Percentiles rank a stretch among this genome's conserved stretches.
phyloP scores from a whole-genome alignment of 2,113 vertebrate genomes.

The Oophaga pumilio region DNA sequence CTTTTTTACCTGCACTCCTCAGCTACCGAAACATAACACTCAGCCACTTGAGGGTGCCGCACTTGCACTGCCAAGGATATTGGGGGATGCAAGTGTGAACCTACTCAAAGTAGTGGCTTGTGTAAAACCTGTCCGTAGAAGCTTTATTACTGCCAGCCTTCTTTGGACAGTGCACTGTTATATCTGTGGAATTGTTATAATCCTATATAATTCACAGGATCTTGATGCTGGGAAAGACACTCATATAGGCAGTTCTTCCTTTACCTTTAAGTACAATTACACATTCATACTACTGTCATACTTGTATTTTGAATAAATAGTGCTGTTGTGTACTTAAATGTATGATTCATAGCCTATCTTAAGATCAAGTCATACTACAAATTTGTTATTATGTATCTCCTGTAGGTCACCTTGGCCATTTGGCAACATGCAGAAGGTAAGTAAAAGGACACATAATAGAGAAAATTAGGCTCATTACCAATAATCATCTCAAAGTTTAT shows the following conservation, averaged over 20 bases:
- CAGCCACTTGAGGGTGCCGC: too few species aligned
- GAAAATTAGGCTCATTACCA: conserved; percentile 16
- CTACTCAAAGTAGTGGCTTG: too few species aligned
- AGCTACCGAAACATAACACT: too few species aligned
- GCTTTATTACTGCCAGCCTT: too few species aligned
- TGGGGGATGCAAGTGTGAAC: too few species aligned
- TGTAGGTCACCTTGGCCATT: conserved; percentile 27
- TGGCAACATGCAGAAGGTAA: not conserved
- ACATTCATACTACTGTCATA: not conserved
- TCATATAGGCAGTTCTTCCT: not conserved
- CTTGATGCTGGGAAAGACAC: too few species aligned
- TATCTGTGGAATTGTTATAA: too few species aligned
- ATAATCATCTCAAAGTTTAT: conserved; percentile 3
- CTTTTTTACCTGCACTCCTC: too few species aligned
- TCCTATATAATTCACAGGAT: too few species aligned
- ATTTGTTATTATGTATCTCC: not conserved
- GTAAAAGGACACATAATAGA: conserved; percentile 2
- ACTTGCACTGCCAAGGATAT: too few species aligned
- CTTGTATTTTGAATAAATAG: not conserved
- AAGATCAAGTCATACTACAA: conserved; percentile 4
- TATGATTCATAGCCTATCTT: not conserved
- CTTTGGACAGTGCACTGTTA: too few species aligned
- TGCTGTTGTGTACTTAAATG: not conserved
- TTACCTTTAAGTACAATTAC: not conserved
- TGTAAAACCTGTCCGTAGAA: too few species aligned